Conservation (phyloP, 2,797 vertebrate species). For the Gymnoscopelus microlampas region DNA sequence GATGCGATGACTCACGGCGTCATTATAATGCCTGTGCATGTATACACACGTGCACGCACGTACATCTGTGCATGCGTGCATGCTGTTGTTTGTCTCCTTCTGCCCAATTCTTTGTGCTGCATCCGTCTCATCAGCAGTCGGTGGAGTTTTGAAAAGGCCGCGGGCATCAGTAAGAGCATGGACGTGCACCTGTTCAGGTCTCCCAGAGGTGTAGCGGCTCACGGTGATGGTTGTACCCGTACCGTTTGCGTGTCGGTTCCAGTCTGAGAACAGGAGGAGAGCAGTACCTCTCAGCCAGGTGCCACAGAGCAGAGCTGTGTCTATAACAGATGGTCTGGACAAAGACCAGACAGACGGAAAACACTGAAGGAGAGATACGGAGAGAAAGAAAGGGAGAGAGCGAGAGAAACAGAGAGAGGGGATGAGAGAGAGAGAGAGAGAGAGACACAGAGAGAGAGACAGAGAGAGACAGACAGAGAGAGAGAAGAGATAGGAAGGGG, state of each 20-base stretch:
- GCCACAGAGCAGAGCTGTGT: slow-evolving; percentile 52
- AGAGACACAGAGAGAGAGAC: slow-evolving; percentile 38
- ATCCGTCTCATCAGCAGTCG: too few relatives aligned
- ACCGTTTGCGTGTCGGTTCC: slow-evolving; percentile 1
- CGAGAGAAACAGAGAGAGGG: not conserved
- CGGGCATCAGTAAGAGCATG: too few relatives aligned
- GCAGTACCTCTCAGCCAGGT: slow-evolving; percentile 40
- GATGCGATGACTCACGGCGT: slow-evolving; percentile 57
- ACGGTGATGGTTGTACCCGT: slow-evolving; percentile 18
- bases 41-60: slow-evolving; percentile 31
- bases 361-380: slow-evolving; percentile 6
- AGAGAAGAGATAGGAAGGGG: slow-evolving; percentile 17
- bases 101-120: not conserved
- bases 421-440: slow-evolving; percentile 8
- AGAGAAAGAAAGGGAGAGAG: not conserved
- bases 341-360: slow-evolving; percentile 62
- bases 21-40: slow-evolving; percentile 24
- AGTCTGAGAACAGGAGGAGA: slow-evolving; percentile 39
- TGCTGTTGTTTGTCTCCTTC: slow-evolving; percentile 15
- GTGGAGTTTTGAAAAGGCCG: too few relatives aligned
- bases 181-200: too few relatives aligned
- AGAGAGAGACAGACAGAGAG: slow-evolving; percentile 47
- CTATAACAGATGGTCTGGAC: slow-evolving; percentile 77
- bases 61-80: slow-evolving; percentile 34
- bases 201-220: too few relatives aligned